A percentile compares a stretch with the other conserved stretches of the same genome.
These are phyloP conservation scores for Seira ritae DNA, from an alignment of 2,888 invertebrate genomes.

Conservation along the genomic window DNA sequence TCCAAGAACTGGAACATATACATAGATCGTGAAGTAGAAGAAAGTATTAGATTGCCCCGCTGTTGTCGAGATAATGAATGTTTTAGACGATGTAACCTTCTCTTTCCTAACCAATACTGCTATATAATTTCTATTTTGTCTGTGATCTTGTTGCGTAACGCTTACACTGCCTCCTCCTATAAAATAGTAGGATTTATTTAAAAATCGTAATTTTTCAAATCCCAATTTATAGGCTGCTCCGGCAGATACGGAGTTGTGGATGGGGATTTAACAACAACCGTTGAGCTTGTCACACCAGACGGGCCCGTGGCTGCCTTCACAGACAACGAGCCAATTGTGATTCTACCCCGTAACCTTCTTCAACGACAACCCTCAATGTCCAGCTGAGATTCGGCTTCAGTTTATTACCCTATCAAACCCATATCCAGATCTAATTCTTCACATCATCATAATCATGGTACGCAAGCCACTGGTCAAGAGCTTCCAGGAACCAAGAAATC, in stretches of 20 bases:
- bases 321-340: conserved; percentile 51
- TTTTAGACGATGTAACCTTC: no score
- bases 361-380: conserved; percentile 49
- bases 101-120: no score
- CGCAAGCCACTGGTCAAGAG: conserved; percentile 53
- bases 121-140: no score
- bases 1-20: no score
- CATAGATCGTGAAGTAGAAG: no score
- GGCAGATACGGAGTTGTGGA: conserved; percentile 62
- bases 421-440: conserved; percentile 54
- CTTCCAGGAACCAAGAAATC: conserved; percentile 63
- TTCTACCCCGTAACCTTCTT: conserved; percentile 54
- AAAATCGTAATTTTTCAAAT: no score
- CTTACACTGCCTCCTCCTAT: no score
- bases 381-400: conserved; percentile 52
- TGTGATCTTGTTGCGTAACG: no score
- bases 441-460: conserved; percentile 23
- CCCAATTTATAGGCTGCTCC: conserved; percentile 47
- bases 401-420: conserved; percentile 51
- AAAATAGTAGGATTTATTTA: no score
- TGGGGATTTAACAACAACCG: conserved; percentile 62
- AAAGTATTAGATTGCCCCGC: no score
- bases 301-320: conserved; percentile 59
- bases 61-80: no score
- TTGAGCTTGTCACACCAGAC: conserved; percentile 64